Percentiles rank a stretch among this genome's conserved stretches.
These are phyloP conservation scores for Platycnemis pennipes DNA, from an alignment of 2,888 invertebrate genomes.

Conservation along the genomic window DNA sequence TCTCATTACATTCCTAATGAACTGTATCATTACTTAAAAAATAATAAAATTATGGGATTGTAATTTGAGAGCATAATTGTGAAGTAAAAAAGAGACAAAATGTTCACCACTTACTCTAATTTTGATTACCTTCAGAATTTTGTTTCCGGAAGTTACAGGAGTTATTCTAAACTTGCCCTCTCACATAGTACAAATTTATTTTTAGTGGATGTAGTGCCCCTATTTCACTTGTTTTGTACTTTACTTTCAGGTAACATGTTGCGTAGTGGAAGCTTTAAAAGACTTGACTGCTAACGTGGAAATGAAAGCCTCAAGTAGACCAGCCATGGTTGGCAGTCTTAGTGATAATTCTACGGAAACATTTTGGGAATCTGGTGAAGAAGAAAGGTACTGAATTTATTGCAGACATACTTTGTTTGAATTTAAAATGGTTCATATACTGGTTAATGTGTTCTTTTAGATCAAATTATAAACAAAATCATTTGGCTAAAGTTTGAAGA, in stretches of 20 bases:
- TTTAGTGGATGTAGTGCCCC: too few species aligned
- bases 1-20: too few species aligned
- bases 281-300: slow-evolving; percentile 90
- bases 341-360: slow-evolving; percentile 98
- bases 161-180: too few species aligned
- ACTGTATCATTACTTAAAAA: too few species aligned
- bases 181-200: too few species aligned
- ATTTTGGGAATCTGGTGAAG: slow-evolving; percentile 99
- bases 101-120: too few species aligned
- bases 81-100: too few species aligned
- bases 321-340: slow-evolving; percentile 95
- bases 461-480: not conserved
- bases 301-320: slow-evolving; percentile 94
- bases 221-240: not conserved
- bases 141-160: too few species aligned
- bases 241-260: slow-evolving; percentile 30
- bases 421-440: not conserved
- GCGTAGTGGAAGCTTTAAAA: slow-evolving; percentile 83
- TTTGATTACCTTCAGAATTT: too few species aligned
- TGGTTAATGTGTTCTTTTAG: not conserved
- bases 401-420: not conserved
- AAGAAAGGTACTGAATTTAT: slow-evolving; percentile 83
- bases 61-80: too few species aligned
- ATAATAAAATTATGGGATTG: too few species aligned
- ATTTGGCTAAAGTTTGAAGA: not conserved